A percentile compares a stretch with the other conserved stretches of the same genome.
Conservation (phyloP, 2,113 vertebrate genomes). For the Eidolon helvum region DNA sequence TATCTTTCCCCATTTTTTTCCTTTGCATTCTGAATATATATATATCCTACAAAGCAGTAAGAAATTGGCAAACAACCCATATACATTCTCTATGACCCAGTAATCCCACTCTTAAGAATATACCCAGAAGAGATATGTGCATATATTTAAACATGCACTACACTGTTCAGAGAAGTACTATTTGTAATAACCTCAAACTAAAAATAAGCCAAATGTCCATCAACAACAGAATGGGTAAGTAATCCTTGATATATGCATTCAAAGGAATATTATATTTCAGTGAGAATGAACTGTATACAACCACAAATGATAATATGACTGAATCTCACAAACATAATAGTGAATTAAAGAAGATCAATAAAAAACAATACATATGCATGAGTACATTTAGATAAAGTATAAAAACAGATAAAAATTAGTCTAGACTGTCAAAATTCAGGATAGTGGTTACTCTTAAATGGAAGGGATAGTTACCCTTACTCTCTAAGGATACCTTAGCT, state of each 20-base stretch:
- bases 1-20: not conserved
- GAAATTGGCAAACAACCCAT: not conserved
- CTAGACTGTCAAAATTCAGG: not conserved
- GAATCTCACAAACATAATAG: not conserved
- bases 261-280: not conserved
- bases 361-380: not conserved
- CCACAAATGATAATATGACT: not conserved
- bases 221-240: not conserved
- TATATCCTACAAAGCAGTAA: not conserved
- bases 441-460: not conserved
- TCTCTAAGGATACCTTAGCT: not conserved
- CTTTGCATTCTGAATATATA: not conserved
- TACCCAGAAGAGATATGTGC: not conserved
- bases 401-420: not conserved
- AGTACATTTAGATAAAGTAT: not conserved
- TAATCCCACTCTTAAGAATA: not conserved
- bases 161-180: not conserved
- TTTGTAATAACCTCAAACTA: not conserved
- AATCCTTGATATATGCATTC: not conserved
- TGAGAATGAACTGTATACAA: not conserved
- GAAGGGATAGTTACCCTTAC: not conserved
- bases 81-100: not conserved
- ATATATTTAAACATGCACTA: not conserved
- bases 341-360: not conserved
- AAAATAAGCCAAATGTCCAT: not conserved